These are phyloP conservation scores for Psittacula cyanocephala DNA, from an alignment of 2,113 vertebrate species.

Conservation along the genomic window DNA sequence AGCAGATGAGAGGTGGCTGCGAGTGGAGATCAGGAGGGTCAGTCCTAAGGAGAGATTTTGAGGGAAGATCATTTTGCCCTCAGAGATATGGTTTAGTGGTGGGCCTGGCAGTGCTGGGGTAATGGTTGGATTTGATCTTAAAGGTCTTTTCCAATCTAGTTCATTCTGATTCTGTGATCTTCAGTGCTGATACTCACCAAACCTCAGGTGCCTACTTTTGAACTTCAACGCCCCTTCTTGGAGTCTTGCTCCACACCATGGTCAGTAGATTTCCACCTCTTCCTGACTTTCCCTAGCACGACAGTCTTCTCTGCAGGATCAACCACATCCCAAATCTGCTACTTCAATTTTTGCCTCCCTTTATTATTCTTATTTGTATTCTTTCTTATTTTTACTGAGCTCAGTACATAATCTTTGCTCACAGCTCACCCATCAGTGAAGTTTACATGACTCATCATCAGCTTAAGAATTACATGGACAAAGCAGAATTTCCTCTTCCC, in stretches of 20 bases:
- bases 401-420: not conserved
- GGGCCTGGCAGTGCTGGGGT: not conserved
- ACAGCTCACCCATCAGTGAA: not conserved
- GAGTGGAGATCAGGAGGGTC: not conserved
- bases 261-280: not conserved
- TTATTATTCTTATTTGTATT: not conserved
- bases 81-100: not conserved
- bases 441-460: not conserved
- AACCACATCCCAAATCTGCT: not conserved
- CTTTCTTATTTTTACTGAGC: not conserved
- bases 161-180: not conserved
- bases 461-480: not conserved
- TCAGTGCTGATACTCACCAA: not conserved
- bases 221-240: not conserved
- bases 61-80: not conserved
- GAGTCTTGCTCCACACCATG: not conserved
- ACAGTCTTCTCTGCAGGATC: not conserved
- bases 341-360: not conserved
- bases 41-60: not conserved
- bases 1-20: not conserved
- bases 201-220: not conserved
- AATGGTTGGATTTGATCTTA: not conserved
- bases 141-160: not conserved
- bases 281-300: not conserved
- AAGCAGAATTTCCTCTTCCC: not conserved